These are phyloP conservation scores for Ladona fulva DNA, from an alignment of 1,140 invertebrate species.

Conservation along the genomic window DNA sequence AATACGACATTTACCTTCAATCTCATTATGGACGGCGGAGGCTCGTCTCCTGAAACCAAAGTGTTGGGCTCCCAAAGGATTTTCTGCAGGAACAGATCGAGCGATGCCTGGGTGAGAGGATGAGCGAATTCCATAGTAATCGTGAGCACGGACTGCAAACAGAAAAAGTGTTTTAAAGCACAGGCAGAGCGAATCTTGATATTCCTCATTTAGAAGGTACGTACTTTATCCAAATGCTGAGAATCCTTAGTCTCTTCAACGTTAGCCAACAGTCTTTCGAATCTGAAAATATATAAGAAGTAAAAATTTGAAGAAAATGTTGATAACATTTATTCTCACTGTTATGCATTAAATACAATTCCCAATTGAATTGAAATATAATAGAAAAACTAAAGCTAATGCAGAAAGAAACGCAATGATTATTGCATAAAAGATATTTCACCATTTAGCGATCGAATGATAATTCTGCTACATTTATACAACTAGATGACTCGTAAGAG, in stretches of 20 bases:
- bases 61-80: neutral
- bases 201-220: neutral
- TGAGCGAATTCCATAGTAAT: neutral
- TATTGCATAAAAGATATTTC: no score
- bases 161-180: no score
- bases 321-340: no score
- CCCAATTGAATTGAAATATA: no score
- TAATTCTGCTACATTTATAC: no score
- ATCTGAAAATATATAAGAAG: neutral
- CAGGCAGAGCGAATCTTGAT: no score
- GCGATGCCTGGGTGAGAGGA: neutral
- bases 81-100: neutral
- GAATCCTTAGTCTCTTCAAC: neutral
- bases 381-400: no score
- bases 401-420: no score
- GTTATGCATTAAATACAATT: no score
- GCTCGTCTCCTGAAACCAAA: neutral
- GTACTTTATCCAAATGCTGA: neutral
- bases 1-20: neutral
- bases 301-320: no score
- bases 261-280: neutral
- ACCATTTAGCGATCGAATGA: no score
- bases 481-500: no score
- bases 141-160: neutral
- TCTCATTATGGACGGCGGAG: neutral